Evolutionary conservation across 2,797 vertebrate genomes (phyloP).

Genomic region (Xenopus petersii): DNA sequence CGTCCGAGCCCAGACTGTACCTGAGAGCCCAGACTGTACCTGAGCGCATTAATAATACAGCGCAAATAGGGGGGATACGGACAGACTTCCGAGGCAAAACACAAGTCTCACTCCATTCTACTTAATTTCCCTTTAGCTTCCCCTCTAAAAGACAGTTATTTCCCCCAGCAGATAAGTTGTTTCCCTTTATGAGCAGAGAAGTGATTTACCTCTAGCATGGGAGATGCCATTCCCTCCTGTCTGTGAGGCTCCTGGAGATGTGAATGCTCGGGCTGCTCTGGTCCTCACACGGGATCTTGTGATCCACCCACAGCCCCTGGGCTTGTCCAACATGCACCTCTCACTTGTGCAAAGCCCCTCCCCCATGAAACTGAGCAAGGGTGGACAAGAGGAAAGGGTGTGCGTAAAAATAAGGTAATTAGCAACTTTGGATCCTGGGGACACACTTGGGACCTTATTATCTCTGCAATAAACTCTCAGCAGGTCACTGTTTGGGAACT

Average conservation of each 20-base stretch:
- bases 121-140: too few relatives aligned
- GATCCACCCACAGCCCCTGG: constrained; percentile 43
- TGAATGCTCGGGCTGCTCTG: constrained; percentile 13
- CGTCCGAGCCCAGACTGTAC: too few relatives aligned
- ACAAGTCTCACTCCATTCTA: too few relatives aligned
- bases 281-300: constrained; percentile 20
- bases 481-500: constrained; percentile 4
- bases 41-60: too few relatives aligned
- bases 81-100: too few relatives aligned
- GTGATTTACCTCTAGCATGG: constrained; percentile 37
- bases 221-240: constrained; percentile 37
- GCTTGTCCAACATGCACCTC: constrained; percentile 32
- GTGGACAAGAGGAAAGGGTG: constrained; percentile 31
- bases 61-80: too few relatives aligned
- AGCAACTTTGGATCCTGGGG: constrained; percentile 9
- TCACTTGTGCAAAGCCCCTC: constrained; percentile 26
- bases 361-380: constrained; percentile 29
- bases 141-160: too few relatives aligned
- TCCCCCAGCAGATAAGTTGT: not conserved
- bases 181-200: too few relatives aligned
- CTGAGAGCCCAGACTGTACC: too few relatives aligned
- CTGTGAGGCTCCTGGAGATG: not conserved
- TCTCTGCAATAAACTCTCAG: constrained; percentile 7
- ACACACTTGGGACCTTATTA: constrained; percentile 4
- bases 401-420: constrained; percentile 22